phyloP scores from a whole-genome alignment of 2,113 vertebrate genomes.

The Pogonocichla stellata region DNA sequence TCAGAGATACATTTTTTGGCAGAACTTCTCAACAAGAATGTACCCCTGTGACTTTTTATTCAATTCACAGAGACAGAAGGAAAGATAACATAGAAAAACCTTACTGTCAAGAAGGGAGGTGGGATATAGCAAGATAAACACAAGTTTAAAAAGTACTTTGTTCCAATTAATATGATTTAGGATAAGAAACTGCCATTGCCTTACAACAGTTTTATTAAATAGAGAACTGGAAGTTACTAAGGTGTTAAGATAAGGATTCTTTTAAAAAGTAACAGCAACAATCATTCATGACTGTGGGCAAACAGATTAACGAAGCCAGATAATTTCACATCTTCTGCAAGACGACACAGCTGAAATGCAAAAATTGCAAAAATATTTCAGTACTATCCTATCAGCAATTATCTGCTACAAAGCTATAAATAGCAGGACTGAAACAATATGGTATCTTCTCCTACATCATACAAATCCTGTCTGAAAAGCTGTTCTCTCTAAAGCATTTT shows the following conservation, averaged over 20 bases:
- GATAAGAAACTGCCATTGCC: constrained; percentile 52
- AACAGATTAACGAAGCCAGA: constrained; percentile 61
- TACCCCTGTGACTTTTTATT: constrained; percentile 65
- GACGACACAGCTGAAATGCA: constrained; percentile 30
- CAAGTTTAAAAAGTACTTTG: constrained; percentile 55
- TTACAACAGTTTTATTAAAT: constrained; percentile 36
- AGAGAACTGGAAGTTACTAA: constrained; percentile 59
- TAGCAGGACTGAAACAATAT: background rate
- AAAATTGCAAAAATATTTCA: constrained; percentile 34
- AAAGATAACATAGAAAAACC: constrained; percentile 68
- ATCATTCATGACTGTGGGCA: constrained; percentile 54
- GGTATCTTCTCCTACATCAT: constrained; percentile 2
- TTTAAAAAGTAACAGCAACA: constrained; percentile 57
- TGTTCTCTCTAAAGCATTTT: background rate
- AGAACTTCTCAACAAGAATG: constrained; percentile 73
- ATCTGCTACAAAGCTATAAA: constrained; percentile 28
- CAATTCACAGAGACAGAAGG: constrained; percentile 67
- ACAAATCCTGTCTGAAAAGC: background rate
- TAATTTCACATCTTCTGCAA: constrained; percentile 4
- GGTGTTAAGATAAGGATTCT: constrained; percentile 67
- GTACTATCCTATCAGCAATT: constrained; percentile 6
- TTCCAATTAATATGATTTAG: constrained; percentile 75
- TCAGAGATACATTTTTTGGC: constrained; percentile 82
- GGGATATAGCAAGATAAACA: constrained; percentile 67
- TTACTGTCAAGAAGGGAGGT: constrained; percentile 63